Base-by-base conservation (phyloP, 2,797 vertebrate genomes). In the Lacerta viridis region DNA sequence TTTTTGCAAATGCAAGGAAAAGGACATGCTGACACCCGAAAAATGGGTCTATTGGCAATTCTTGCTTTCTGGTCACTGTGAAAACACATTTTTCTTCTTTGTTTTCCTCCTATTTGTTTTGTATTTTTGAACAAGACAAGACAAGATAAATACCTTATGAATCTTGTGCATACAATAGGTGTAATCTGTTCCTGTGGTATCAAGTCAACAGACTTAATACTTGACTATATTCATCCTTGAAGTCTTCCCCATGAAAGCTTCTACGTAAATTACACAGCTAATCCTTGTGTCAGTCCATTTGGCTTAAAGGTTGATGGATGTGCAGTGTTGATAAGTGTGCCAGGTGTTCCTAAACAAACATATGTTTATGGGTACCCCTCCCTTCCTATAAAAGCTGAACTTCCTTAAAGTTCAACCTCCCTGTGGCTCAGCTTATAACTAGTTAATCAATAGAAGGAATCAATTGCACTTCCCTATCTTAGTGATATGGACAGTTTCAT, bases 291-390 rank as follows among this genome's bases (percentile, higher is more conserved):
- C 91, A 89, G 89, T 93, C 85, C 46, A 76, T 86, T 92, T 94
- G 92, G 87, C 94, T 93, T 95, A 91, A 95, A 94, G 93, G 94
- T 94, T 94, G 93, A 95, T 90, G 89, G 88, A 88, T 83, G 90
- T 89, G 43, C 85, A 88, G 80, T 91, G 92, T 66, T 86, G 78
- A 87, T 76, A 39, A 87, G 76, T 64, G 84, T 71, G 90, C 92
- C 93, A 93, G 90, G 90, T 92, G 89, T 92, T 94, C 92, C 83
- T 92, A 95, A 92, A 91, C 85, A 93, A 94, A 93, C 25, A 91
- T 0, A 64, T 55, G 80, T 79, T 66, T 85, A 68, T 89, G 86
- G 86, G 79, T 33, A 0, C 89, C 89, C 81, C 80, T 74, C 88
- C 86, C 59, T 43, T 41, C 50, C 80, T 89, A 90, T 92, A 82